Percentiles rank a stretch among this genome's conserved stretches.
phyloP scores from a whole-genome alignment of 1,140 invertebrate species.

The Sycophaga agraensis region DNA sequence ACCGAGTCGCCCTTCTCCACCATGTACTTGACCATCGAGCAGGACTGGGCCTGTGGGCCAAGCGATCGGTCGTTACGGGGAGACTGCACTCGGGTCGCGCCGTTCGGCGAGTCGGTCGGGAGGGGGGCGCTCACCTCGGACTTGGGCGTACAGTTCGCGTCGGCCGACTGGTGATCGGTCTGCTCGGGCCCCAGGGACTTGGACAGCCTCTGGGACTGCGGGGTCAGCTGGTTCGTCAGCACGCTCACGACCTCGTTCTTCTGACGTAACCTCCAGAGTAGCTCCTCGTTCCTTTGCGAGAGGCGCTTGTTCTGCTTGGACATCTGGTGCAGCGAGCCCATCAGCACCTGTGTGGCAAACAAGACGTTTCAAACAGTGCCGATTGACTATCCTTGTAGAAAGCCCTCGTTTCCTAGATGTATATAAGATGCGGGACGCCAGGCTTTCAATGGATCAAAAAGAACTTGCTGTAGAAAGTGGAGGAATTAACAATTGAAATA shows the following conservation, averaged over 20 bases:
- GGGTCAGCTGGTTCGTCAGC: conserved; percentile 51
- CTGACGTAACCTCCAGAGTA: conserved; percentile 80
- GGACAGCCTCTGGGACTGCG: conserved; percentile 38
- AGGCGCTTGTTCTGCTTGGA: conserved; percentile 75
- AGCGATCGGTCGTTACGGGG: neutral
- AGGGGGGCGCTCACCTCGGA: conserved; percentile 15
- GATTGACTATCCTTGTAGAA: too few relatives aligned
- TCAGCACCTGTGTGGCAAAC: conserved; percentile 55
- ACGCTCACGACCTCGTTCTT: conserved; percentile 68
- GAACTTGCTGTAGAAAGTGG: too few relatives aligned
- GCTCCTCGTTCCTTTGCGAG: conserved; percentile 80
- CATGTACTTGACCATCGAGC: conserved; percentile 73
- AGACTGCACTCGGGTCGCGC: too few relatives aligned
- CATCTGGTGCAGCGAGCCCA: conserved; percentile 72
- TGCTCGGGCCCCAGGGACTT: conserved; percentile 35
- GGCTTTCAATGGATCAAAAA: too few relatives aligned
- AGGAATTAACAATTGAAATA: too few relatives aligned
- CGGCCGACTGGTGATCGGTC: conserved; percentile 13
- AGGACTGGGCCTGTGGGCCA: conserved; percentile 39
- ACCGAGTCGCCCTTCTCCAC: conserved; percentile 82
- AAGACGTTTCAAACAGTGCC: too few relatives aligned
- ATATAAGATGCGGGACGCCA: too few relatives aligned
- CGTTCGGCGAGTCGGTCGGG: too few relatives aligned
- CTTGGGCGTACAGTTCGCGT: conserved; percentile 11
- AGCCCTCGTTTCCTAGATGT: too few relatives aligned